Conservation (phyloP, 2,797 vertebrate species). For the Sebastes cheni region DNA sequence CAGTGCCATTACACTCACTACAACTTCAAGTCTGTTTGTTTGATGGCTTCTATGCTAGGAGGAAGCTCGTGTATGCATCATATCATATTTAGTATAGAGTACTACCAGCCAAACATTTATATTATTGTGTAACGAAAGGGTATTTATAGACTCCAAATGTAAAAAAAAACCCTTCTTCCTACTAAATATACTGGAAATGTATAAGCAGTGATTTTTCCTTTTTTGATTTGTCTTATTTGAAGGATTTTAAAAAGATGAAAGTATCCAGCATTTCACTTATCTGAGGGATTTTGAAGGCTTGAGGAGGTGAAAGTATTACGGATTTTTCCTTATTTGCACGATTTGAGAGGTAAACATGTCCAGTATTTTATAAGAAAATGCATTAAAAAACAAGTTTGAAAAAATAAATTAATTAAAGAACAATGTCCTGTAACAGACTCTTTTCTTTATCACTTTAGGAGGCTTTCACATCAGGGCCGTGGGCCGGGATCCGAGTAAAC, state of each 20-base stretch:
- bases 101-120: too few relatives aligned
- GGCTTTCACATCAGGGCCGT: too few relatives aligned
- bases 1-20: not conserved
- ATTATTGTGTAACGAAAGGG: not conserved
- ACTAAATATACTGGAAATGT: not conserved
- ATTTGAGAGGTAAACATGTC: too few relatives aligned
- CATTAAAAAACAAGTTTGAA: too few relatives aligned
- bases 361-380: too few relatives aligned
- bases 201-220: not conserved
- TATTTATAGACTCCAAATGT: not conserved
- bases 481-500: too few relatives aligned
- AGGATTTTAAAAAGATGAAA: not conserved
- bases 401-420: too few relatives aligned
- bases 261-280: not conserved
- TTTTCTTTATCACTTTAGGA: not conserved
- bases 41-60: not conserved
- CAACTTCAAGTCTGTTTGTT: not conserved
- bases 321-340: too few relatives aligned
- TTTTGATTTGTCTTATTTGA: not conserved
- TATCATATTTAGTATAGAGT: not conserved
- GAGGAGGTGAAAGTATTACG: not conserved
- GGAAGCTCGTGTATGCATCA: not conserved
- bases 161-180: not conserved
- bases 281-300: not conserved
- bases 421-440: too few relatives aligned